These are phyloP conservation scores for Drosophila aldrichi DNA, from an alignment of 2,888 invertebrate species.

Conservation along the genomic window DNA sequence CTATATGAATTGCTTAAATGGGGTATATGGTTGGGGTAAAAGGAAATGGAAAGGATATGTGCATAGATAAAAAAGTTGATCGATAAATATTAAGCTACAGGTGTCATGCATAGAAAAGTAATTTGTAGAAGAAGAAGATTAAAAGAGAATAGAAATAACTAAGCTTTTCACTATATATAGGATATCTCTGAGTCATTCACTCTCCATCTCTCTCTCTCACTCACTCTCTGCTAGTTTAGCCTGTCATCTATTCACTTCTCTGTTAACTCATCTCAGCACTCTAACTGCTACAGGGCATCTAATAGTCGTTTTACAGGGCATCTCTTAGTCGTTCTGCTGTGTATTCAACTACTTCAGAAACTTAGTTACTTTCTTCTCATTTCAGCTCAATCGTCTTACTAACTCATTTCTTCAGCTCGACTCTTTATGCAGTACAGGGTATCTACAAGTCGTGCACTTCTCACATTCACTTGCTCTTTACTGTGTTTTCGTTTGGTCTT, in stretches of 20 bases:
- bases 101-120: no score
- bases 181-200: neutral
- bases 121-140: neutral
- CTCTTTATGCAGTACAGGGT: neutral
- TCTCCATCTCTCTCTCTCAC: no score
- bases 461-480: neutral
- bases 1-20: neutral
- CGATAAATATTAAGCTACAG: neutral
- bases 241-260: no score
- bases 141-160: neutral
- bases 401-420: no score
- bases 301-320: neutral
- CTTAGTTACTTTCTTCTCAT: no score
- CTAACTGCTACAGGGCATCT: neutral
- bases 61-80: neutral
- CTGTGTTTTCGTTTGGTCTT: slow-evolving; percentile 18
- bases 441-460: neutral
- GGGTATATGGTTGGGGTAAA: neutral
- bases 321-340: no score
- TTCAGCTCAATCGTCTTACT: no score
- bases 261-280: neutral
- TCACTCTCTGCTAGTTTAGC: neutral
- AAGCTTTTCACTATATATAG: neutral
- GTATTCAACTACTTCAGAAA: no score
- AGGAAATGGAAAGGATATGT: no score